Conservation (phyloP, 2,888 invertebrate genomes). For the Tuberolachnus salignus region DNA sequence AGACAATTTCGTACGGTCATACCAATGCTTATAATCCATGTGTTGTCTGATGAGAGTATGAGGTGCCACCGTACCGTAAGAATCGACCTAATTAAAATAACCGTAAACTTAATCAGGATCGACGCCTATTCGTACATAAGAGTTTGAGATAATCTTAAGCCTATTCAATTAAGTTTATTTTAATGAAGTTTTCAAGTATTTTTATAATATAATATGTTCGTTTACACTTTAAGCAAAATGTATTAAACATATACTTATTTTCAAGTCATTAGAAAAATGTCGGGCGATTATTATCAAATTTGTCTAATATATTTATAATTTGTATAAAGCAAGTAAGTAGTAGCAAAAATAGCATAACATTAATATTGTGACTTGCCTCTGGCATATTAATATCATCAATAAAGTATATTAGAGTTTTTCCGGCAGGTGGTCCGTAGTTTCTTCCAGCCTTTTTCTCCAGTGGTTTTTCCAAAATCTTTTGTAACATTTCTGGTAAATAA, state of each 20-base stretch:
- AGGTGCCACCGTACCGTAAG: conserved; percentile 92
- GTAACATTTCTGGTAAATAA: conserved; percentile 79
- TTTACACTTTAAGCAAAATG: too few species aligned
- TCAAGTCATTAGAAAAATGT: too few species aligned
- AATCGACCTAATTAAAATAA: conserved; percentile 70
- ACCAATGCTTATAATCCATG: conserved; percentile 95
- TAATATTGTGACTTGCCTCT: conserved; percentile 67
- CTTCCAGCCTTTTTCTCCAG: conserved; percentile 94
- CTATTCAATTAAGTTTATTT: too few species aligned
- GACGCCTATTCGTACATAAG: too few species aligned
- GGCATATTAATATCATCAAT: conserved; percentile 98
- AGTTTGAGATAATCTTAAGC: too few species aligned
- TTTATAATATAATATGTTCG: too few species aligned
- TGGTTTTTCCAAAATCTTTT: conserved; percentile 85
- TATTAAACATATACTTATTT: too few species aligned
- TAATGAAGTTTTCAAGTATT: too few species aligned
- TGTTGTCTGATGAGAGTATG: conserved; percentile 92
- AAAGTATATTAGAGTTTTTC: conserved; percentile 89
- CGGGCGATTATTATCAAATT: too few species aligned
- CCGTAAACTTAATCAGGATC: too few species aligned
- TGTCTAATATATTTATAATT: too few species aligned
- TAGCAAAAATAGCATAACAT: background rate
- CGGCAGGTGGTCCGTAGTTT: conserved; percentile 91
- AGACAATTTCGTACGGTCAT: conserved; percentile 83
- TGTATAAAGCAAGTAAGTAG: too few species aligned